phyloP scores from a whole-genome alignment of 2,113 vertebrate species.

The Cromileptes altivelis region DNA sequence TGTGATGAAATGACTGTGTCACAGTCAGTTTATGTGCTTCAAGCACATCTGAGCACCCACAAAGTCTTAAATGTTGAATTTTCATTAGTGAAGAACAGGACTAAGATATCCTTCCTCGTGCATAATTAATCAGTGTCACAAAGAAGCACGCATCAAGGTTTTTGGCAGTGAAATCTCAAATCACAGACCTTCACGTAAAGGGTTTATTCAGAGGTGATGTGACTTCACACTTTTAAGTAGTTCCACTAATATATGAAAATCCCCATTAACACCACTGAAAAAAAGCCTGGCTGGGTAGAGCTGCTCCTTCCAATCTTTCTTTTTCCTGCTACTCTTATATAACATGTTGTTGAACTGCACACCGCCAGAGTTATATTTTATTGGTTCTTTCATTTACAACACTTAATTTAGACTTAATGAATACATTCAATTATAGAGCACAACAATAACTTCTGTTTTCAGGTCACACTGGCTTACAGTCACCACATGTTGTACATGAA shows the following conservation, averaged over 20 bases:
- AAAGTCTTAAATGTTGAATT: neutral
- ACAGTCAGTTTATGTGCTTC: neutral
- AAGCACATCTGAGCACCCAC: neutral
- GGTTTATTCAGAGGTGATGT: neutral
- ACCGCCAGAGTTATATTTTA: neutral
- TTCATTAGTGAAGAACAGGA: neutral
- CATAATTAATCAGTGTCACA: neutral
- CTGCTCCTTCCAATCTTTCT: neutral
- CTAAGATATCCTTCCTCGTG: neutral
- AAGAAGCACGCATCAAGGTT: neutral
- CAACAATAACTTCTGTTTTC: too few species aligned
- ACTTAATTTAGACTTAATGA: neutral
- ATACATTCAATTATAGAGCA: too few species aligned
- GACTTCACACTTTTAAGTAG: neutral
- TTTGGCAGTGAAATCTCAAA: neutral
- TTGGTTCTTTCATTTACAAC: neutral
- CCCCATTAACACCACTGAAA: neutral
- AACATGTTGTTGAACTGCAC: neutral
- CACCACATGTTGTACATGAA: too few species aligned
- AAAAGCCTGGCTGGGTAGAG: neutral
- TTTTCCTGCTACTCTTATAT: neutral
- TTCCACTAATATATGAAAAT: slow-evolving; percentile 20
- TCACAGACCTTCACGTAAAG: neutral
- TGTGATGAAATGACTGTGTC: neutral
- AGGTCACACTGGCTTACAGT: too few species aligned